A percentile compares a stretch with the other conserved stretches of the same genome.
Conservation (phyloP, 2,888 invertebrate species). For the Monochamus alternatus region DNA sequence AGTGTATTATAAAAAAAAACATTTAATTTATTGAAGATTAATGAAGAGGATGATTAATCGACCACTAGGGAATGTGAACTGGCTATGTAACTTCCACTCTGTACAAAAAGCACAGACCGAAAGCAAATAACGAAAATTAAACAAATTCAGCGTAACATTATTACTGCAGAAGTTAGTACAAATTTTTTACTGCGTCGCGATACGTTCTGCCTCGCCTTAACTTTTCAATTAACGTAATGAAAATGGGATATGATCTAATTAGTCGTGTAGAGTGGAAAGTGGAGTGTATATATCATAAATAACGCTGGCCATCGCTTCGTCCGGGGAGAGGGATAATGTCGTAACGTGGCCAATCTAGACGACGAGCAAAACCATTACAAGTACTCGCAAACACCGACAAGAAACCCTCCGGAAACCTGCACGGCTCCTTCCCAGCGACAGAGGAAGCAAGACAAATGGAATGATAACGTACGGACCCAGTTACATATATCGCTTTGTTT, state of each 20-base stretch:
- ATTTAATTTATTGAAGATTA: no score
- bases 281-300: slow-evolving; percentile 55
- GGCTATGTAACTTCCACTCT: no score
- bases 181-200: background rate
- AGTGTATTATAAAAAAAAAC: no score
- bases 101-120: no score
- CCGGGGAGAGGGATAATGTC: slow-evolving; percentile 39
- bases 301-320: slow-evolving; percentile 46
- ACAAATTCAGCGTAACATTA: background rate
- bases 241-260: slow-evolving; percentile 62
- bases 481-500: slow-evolving; percentile 68
- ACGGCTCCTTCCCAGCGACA: slow-evolving; percentile 35
- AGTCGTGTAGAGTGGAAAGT: slow-evolving; percentile 52
- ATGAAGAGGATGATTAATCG: no score
- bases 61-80: no score
- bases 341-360: slow-evolving; percentile 58
- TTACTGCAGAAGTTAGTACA: background rate
- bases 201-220: slow-evolving; percentile 51
- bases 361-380: slow-evolving; percentile 61
- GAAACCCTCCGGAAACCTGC: slow-evolving; percentile 38
- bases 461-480: slow-evolving; percentile 64
- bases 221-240: slow-evolving; percentile 62
- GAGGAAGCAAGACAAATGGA: slow-evolving; percentile 67
- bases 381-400: slow-evolving; percentile 54
- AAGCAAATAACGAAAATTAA: background rate